Conservation (phyloP, 2,888 invertebrate genomes). For the Pristionchus fissidentatus region DNA sequence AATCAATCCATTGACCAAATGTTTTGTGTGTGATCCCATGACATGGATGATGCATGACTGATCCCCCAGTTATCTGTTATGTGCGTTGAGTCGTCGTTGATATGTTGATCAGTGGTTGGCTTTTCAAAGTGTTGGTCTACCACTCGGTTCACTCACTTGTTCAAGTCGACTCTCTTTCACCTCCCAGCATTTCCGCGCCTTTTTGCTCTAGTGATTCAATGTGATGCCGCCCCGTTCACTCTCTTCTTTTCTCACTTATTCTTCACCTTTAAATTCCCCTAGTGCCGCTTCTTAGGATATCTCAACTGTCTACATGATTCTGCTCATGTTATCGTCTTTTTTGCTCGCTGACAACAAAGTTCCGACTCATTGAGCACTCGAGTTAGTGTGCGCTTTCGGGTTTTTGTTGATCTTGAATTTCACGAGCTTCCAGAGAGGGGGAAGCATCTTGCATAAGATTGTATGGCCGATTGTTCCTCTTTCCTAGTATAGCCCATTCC, state of each 20-base stretch:
- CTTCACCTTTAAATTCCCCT: conserved; percentile 5
- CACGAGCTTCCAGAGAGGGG: background rate
- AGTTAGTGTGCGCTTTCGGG: background rate
- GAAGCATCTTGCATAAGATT: background rate
- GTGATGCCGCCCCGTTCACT: conserved; percentile 29
- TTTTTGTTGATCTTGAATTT: background rate
- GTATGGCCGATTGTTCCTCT: too few relatives aligned
- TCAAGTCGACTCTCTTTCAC: background rate
- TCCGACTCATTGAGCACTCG: conserved; percentile 15
- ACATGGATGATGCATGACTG: too few relatives aligned
- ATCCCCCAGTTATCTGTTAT: too few relatives aligned
- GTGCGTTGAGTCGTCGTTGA: too few relatives aligned
- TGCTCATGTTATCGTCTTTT: conserved; percentile 21
- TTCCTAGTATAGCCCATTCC: too few relatives aligned
- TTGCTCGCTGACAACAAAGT: background rate
- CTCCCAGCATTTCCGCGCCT: background rate
- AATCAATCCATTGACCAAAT: too few relatives aligned
- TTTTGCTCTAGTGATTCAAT: conserved; percentile 19
- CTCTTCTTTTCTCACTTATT: background rate
- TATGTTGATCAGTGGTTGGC: too few relatives aligned
- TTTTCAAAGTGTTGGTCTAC: too few relatives aligned
- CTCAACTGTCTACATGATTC: conserved; percentile 9
- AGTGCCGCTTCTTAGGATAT: background rate
- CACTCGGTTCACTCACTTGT: background rate
- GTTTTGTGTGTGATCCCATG: too few relatives aligned